Evolutionary conservation across 2,888 invertebrate genomes (phyloP).

Genomic region (Uropetala carovei): DNA sequence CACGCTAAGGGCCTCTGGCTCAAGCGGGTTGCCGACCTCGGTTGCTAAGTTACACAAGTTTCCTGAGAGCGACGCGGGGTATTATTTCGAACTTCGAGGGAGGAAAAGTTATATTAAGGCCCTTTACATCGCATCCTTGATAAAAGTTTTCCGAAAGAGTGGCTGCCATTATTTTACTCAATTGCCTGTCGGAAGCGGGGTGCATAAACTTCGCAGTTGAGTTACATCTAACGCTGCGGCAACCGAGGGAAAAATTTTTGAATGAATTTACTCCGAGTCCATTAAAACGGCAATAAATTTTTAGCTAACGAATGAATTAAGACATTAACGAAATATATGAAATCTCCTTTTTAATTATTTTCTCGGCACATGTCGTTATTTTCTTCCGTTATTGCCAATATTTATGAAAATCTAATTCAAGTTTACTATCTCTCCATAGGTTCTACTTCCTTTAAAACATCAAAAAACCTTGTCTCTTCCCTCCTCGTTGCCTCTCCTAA

Average conservation of each 20-base stretch:
- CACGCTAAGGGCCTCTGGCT: constrained; percentile 26
- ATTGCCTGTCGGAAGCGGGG: neutral
- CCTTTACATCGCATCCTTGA: neutral
- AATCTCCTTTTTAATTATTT: no score
- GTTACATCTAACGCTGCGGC: neutral
- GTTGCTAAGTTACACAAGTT: neutral
- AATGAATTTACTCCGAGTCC: neutral
- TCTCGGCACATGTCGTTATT: no score
- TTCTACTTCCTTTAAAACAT: no score
- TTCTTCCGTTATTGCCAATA: no score
- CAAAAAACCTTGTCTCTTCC: no score
- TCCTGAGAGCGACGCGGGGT: neutral
- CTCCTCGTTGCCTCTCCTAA: no score
- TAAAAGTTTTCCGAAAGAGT: neutral
- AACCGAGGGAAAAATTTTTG: neutral
- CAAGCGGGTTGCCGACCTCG: neutral
- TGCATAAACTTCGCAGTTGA: neutral
- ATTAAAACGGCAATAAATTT: no score
- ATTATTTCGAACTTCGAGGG: neutral
- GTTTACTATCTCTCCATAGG: no score
- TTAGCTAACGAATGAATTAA: no score
- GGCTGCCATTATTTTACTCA: neutral
- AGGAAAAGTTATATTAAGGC: constrained; percentile 4
- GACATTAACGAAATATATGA: no score
- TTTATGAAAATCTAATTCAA: no score